Conservation (phyloP, 2,888 invertebrate genomes). For the Petrolisthes cinctipes region DNA sequence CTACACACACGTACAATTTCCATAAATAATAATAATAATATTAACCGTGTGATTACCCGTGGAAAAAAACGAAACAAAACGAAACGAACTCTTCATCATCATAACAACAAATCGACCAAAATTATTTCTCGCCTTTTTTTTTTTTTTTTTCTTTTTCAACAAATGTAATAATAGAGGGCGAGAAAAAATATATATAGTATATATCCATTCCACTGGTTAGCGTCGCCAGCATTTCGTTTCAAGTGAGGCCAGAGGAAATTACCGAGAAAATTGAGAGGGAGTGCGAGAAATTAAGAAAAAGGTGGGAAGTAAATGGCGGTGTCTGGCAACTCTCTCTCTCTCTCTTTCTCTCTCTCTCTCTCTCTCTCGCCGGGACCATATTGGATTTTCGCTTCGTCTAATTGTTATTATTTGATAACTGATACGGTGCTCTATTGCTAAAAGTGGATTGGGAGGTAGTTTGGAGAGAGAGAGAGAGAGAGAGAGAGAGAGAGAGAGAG, state of each 20-base stretch:
- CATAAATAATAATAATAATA: too few relatives aligned
- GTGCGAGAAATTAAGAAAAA: neutral
- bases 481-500: conserved; percentile 12
- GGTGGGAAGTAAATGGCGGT: neutral
- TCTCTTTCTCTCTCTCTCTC: too few relatives aligned
- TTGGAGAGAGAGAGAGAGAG: neutral
- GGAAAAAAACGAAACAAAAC: too few relatives aligned
- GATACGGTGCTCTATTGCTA: neutral
- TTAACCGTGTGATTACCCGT: too few relatives aligned
- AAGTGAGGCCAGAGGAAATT: conserved; percentile 13
- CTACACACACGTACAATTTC: too few relatives aligned
- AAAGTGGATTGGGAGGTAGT: neutral
- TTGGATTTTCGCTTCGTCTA: conserved; percentile 14
- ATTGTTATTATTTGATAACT: neutral
- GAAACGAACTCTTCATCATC: too few relatives aligned
- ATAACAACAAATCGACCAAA: too few relatives aligned
- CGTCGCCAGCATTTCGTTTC: conserved; percentile 11
- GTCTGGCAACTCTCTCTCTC: neutral
- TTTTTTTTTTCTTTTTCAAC: too few relatives aligned
- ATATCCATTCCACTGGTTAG: neutral
- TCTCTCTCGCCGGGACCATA: neutral
- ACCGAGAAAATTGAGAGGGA: conserved; percentile 1
- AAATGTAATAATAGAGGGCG: too few relatives aligned
- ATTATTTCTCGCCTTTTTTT: too few relatives aligned
- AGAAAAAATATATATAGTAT: neutral